Evolutionary conservation across 2,888 invertebrate genomes (phyloP), one percentile per base, ranked within the genome.

Genomic region (Lepeophtheirus nordmannii): DNA sequence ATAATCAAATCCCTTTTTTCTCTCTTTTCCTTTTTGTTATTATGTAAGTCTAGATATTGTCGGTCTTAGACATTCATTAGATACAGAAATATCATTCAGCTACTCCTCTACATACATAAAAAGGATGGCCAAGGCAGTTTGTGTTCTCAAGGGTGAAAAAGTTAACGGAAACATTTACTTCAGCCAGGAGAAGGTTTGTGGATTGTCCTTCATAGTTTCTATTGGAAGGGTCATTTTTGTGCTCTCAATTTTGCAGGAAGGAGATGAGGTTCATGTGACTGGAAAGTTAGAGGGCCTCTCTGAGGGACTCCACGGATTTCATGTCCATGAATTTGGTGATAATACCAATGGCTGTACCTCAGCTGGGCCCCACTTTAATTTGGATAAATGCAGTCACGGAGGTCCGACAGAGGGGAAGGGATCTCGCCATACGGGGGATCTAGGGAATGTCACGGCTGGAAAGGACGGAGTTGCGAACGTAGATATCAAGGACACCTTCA

Each of bases 321-420:
- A 96, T 74, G 83, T 96, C 68, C 96, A 96, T 75, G 89, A 96
- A 78, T 94, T 91, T 74, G 96, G 96, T 0, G 94, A 94, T 77
- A 89, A 88, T 74, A 91, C 92, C 38, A 91, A 94, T 74, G 90
- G 79, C 0, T 96, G 96, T 77, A 88, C 85, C n/a, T 91, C 90
- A 53, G 91, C 94, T 41, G 96, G 94, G 0, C 79, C 88, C 0
- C 96, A 96, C 78, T 96, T 89, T 78, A 96, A 96, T 78, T 94
- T 94, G 0, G 70, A 76, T 61, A 82, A 82, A 71, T 81, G 82
- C 72, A 86, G 85, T 0, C 96, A 96, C 73, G 96, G 90, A 14
- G 87, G 81, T 0, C 94, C 93, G 0, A 77, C 75, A 30, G 82
- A 86, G 68, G 72, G 73, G 0, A 60, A 66, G 41, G 70, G 70